Evolutionary conservation across 2,797 vertebrate genomes (phyloP).

Genomic region (Arnoldichthys spilopterus): DNA sequence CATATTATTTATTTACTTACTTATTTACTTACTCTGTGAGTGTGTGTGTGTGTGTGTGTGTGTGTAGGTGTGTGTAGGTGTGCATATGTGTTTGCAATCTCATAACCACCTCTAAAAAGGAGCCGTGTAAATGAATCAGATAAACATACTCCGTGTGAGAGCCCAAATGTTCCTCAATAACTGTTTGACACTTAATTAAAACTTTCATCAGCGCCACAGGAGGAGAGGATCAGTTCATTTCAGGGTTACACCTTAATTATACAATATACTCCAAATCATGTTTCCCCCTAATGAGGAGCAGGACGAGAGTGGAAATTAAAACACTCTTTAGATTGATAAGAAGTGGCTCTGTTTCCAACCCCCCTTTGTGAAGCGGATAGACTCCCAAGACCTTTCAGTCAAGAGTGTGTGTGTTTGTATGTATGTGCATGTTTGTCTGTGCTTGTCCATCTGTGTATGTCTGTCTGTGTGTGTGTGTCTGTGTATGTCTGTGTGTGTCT

Average conservation of each 20-base stretch:
- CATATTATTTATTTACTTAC: background rate
- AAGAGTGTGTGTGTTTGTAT: slow-evolving; percentile 2
- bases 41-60: slow-evolving; percentile 15
- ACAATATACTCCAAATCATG: slow-evolving; percentile 62
- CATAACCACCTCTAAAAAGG: slow-evolving; percentile 51
- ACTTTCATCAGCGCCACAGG: slow-evolving; percentile 75
- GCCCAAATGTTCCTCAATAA: slow-evolving; percentile 61
- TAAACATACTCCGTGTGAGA: slow-evolving; percentile 68
- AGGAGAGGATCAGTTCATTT: slow-evolving; percentile 68
- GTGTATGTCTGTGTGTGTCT: background rate
- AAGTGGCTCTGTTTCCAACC: slow-evolving; percentile 38
- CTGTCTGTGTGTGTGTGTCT: background rate
- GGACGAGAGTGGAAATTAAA: slow-evolving; percentile 58
- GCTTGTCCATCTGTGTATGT: too few relatives aligned
- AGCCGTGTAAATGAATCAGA: slow-evolving; percentile 66
- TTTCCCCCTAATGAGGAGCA: slow-evolving; percentile 61
- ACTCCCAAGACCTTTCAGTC: slow-evolving; percentile 39
- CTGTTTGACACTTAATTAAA: slow-evolving; percentile 79
- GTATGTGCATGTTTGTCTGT: background rate
- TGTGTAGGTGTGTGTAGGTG: slow-evolving; percentile 14
- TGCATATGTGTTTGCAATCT: slow-evolving; percentile 24
- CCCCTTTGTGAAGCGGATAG: slow-evolving; percentile 25
- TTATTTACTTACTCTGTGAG: background rate
- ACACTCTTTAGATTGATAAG: slow-evolving; percentile 51
- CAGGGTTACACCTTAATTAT: slow-evolving; percentile 66